Base-by-base conservation (phyloP, 2,113 vertebrate species). In the Pachycephala philippinensis region DNA sequence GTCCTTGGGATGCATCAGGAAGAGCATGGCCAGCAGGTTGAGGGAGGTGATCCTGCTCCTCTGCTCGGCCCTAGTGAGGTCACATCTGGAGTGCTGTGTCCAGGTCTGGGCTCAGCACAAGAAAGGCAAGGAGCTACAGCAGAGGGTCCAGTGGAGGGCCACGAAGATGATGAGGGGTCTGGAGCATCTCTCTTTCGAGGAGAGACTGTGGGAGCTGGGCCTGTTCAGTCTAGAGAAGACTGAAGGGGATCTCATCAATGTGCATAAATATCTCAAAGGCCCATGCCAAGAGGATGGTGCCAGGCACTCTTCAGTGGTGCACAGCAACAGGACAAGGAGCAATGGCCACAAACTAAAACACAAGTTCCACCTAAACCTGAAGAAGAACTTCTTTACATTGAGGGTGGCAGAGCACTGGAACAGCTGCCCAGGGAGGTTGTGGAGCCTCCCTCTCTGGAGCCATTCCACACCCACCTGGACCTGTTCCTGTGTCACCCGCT, bases 401-500 rank as follows among this genome's bases (percentile, higher is more conserved):
- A 40, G 30, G 11, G 28, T 70, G 56, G 16, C 49, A 47, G 49
- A 70, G 7, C 47, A 16, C 20, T n/a, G n/a, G 28, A 56, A 40
- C 20, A 47, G n/a, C 7, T 61, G 3, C 8, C 30, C 40, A 14
- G 33, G 18, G 45, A 19, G 15, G 6, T 19, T 31, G 8, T 60
- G 39, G 45, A 45, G 6, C 53, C 39, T 69, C 16, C 13, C 5
- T 33, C 37, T 15, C 54, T 60, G 39, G 45, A 77, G 27, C 2
- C 7, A 17, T 77, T 69, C 12, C 45, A 77, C 52, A 39, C 17
- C 8, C 18, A 60, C 11, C 14, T 27, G 14, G 45, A 60, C 1
- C 0, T 2, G 1, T 39, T 77, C 18, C 27, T 44, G 21, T 68
- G 37, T 52, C 45, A 52, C 44, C 21, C 0, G 1, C 33, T 52